Evolutionary conservation across 1,140 invertebrate species (phyloP), one percentile per base, ranked within the genome.

Genomic region (Drosophila bipectinata): DNA sequence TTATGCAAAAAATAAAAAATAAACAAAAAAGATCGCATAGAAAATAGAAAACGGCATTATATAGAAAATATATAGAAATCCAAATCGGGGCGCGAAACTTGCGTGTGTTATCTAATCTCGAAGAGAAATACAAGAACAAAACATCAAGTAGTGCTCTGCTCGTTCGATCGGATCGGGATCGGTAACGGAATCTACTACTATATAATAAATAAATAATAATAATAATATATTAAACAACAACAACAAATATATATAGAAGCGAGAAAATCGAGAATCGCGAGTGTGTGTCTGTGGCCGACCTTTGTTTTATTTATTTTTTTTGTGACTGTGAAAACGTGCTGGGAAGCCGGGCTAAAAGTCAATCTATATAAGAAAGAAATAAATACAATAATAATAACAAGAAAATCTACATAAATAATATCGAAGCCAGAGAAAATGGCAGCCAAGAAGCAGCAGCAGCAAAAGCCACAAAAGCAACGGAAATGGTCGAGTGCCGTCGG

Each of bases 31-130:
- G 48, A 52, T 47, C 51, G 21, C 21, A 21, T 14, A 53, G 49
- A 66, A 53, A 53, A 52, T 47, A 59, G 4, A 28, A 28, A 28
- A 41, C 12, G 41, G 41, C 41, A 53, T 51, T 57, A 60, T 45
- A 61, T 45, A 74, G 66, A 72, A 54, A 58, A 62, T 68, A 44
- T 12, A 37, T 37, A 37, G 10, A 68, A 68, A 69, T 69, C 63
- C 63, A 68, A 68, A 69, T 69, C 66, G 66, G 66, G 49, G 63
- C 63, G 66, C 62, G 56, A 75, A 72, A 56, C 53, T 63, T 83
- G 83, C 79, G 76, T 77, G 84, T 89, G 84, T 89, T 88, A 88
- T 88, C 83, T 88, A 88, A 88, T 89, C 84, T 85, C 28, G 60
- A 57, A 66, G 53, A 73, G 32, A 55, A 58, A 37, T 59, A 74